Conservation (phyloP, 2,888 invertebrate genomes). For the Macrophya annulata region DNA sequence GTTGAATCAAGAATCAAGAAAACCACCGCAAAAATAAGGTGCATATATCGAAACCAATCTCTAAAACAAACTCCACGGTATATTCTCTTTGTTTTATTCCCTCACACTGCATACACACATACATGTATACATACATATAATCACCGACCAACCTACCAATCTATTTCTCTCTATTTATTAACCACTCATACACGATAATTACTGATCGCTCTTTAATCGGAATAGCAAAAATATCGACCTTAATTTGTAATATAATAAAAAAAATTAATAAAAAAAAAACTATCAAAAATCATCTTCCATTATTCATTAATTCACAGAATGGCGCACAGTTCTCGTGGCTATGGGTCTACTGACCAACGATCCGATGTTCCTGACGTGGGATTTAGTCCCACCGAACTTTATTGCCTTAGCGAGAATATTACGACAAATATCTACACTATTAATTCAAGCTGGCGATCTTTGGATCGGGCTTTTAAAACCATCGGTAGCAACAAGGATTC, state of each 20-base stretch:
- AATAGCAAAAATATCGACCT: background rate
- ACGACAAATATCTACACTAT: conserved; percentile 91
- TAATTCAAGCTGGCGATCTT: conserved; percentile 86
- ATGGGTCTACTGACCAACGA: conserved; percentile 78
- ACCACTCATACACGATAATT: background rate
- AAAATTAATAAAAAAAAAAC: background rate
- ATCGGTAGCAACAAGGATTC: conserved; percentile 90
- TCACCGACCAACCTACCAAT: background rate
- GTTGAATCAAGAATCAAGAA: conserved; percentile 21
- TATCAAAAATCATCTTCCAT: background rate
- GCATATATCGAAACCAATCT: background rate
- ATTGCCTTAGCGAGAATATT: conserved; percentile 90
- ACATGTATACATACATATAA: background rate
- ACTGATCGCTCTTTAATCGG: background rate
- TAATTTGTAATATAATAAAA: background rate
- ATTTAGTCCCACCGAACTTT: conserved; percentile 88
- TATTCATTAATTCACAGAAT: conserved; percentile 66
- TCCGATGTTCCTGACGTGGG: conserved; percentile 86
- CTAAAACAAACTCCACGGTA: background rate
- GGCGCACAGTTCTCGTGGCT: conserved; percentile 77
- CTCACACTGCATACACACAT: background rate
- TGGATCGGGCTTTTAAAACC: conserved; percentile 88
- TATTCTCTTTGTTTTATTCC: conserved; percentile 40
- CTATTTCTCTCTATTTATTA: conserved; percentile 6
- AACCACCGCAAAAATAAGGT: conserved; percentile 60